Conservation (phyloP, 2,797 vertebrate genomes). For the Xenops minutus region DNA sequence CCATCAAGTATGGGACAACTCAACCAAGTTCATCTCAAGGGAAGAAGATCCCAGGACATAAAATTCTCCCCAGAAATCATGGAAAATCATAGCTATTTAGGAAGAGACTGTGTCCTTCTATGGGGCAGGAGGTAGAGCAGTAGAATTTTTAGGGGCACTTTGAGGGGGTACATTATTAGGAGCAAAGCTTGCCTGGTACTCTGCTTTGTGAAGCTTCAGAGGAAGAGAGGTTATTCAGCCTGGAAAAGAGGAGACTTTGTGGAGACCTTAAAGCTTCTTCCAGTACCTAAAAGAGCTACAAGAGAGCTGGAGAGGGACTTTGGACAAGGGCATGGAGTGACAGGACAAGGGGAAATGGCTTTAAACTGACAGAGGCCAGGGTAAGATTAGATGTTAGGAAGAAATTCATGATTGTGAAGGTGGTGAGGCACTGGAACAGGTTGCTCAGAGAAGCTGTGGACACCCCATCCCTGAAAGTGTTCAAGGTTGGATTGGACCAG, state of each 20-base stretch:
- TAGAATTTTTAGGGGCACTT: neutral
- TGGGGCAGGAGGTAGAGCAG: neutral
- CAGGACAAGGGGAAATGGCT: neutral
- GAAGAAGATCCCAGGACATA: neutral
- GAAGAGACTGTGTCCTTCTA: neutral
- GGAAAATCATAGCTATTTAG: neutral
- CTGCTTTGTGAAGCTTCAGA: neutral
- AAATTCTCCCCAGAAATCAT: neutral
- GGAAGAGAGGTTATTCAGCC: neutral
- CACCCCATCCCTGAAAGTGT: neutral
- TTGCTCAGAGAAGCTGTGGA: neutral
- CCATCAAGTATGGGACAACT: neutral
- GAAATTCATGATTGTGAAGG: neutral
- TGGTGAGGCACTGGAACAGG: neutral
- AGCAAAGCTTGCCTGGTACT: neutral
- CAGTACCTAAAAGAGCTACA: neutral
- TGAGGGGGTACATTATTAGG: accelerated
- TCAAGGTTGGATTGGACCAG: neutral
- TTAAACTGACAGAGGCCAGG: neutral
- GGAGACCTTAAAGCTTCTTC: neutral
- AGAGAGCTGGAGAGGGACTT: neutral
- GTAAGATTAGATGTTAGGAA: neutral
- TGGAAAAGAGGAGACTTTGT: neutral
- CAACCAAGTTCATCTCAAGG: neutral
- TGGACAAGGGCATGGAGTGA: neutral